Base-by-base conservation (phyloP, 2,797 vertebrate species). In the Knipowitschia caucasica region DNA sequence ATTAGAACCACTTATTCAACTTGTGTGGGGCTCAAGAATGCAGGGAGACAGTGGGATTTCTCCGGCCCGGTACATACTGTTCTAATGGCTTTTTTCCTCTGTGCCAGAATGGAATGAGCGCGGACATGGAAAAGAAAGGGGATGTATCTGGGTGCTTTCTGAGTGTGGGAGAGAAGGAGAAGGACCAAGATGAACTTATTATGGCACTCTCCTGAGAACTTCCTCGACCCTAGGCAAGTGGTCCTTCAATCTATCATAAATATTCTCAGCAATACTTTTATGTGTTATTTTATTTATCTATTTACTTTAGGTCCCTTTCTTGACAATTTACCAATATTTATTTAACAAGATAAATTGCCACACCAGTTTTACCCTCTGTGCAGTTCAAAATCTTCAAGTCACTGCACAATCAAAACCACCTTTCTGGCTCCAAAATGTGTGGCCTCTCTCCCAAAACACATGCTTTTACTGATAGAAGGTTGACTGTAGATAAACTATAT, bases 41-140 rank as follows among this genome's bases (percentile, higher is more conserved):
- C 20, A 31, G 17, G 43, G 53, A 43, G 23, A 50, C 36, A 50
- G 56, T 39, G 25, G 29, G 35, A 24, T 62, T 77, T 50, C 59
- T 53, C 9, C 43, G 47, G 53, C 21, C 51, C 23, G 62, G 85
- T 75, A 88, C 82, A 75, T 33, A 21, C 33, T 69, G 83, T 88
- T 80, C 82, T 78, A 61, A 67, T 75, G 59, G 36, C 53, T 70
- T 60, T 56, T 65, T 68, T 71, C 9, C n/a, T 42, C 34, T 71
- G 46, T 67, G 31, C 71, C 52, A 17, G 56, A 85, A 70, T 64
- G 66, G 65, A 77, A 79, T 78, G 64, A 75, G 59, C 61, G 55
- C 36, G 38, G 54, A 14, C 51, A 62, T 75, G 54, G 36, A 12
- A 56, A 55, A 67, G 38, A 68, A 69, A 75, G 21, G 39, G 45